Evolutionary conservation across 2,888 invertebrate species (phyloP).

Genomic region (Liposcelis brunnea): DNA sequence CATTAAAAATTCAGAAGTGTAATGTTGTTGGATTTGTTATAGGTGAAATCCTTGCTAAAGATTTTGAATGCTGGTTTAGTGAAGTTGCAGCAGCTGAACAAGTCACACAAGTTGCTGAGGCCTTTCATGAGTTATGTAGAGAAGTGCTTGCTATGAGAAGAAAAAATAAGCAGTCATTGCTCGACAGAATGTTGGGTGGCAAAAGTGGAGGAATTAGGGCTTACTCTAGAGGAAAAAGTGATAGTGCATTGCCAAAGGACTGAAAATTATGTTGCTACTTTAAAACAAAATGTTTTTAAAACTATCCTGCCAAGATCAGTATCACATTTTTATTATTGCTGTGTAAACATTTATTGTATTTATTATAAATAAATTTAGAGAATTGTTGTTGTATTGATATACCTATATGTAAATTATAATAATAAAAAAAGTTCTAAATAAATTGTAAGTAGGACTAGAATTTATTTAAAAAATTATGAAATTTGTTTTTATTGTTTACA

Average conservation of each 20-base stretch:
- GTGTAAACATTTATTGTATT: too few species aligned
- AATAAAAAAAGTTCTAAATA: too few species aligned
- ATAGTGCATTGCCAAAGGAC: slow-evolving; percentile 73
- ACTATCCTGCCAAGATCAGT: too few species aligned
- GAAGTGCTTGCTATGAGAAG: slow-evolving; percentile 63
- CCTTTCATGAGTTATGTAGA: slow-evolving; percentile 68
- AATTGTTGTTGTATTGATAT: too few species aligned
- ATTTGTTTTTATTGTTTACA: too few species aligned
- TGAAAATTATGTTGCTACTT: slow-evolving; percentile 23
- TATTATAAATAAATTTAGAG: too few species aligned
- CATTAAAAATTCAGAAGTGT: not conserved
- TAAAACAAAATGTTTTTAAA: not conserved
- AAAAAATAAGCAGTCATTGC: slow-evolving; percentile 61
- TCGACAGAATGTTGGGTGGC: slow-evolving; percentile 68
- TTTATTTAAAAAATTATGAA: too few species aligned
- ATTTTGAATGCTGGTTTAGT: slow-evolving; percentile 72
- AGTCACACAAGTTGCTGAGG: slow-evolving; percentile 61
- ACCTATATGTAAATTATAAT: too few species aligned
- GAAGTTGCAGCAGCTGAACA: slow-evolving; percentile 83
- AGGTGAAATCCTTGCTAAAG: slow-evolving; percentile 65
- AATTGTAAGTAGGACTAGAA: too few species aligned
- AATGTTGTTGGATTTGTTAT: slow-evolving; percentile 12
- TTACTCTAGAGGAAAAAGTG: slow-evolving; percentile 75
- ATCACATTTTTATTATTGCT: too few species aligned
- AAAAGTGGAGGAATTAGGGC: slow-evolving; percentile 47